Evolutionary conservation across 2,888 invertebrate species (phyloP).

Genomic region (Tigriopus californicus): DNA sequence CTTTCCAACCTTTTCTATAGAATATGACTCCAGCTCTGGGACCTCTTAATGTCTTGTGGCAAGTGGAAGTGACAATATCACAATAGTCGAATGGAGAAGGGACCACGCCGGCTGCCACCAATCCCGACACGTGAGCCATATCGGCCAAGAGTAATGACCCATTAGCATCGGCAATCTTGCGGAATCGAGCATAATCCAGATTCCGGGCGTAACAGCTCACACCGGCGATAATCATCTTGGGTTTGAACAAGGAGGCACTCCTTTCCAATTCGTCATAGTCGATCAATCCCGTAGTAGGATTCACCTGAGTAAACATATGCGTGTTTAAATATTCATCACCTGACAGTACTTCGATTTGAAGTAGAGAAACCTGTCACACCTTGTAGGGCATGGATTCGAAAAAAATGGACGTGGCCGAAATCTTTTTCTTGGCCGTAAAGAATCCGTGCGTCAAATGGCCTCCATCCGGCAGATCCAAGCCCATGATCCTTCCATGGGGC

Average conservation of each 20-base stretch:
- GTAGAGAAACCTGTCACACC: constrained; percentile 30
- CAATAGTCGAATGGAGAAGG: constrained; percentile 76
- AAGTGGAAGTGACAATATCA: constrained; percentile 83
- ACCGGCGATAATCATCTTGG: constrained; percentile 80
- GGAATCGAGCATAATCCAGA: constrained; percentile 58
- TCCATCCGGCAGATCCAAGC: constrained; percentile 81
- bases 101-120: constrained; percentile 70
- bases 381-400: constrained; percentile 98
- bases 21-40: constrained; percentile 75
- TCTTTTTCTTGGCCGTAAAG: constrained; percentile 54
- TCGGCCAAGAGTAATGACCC: constrained; percentile 77
- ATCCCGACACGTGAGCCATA: constrained; percentile 87
- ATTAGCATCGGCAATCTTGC: constrained; percentile 48
- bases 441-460: constrained; percentile 85
- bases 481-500: constrained; percentile 90
- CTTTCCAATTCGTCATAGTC: constrained; percentile 74
- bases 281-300: constrained; percentile 62
- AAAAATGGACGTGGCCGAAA: constrained; percentile 91
- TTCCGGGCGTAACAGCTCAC: constrained; percentile 82
- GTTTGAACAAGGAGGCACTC: constrained; percentile 68
- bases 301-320: constrained; percentile 21
- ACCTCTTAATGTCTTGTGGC: constrained; percentile 70
- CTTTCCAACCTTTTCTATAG: constrained; percentile 50
- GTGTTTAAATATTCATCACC: constrained; percentile 15
- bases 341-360: neutral